These are phyloP conservation scores for Lathronympha strigana DNA, from an alignment of 2,888 invertebrate species.

Conservation along the genomic window DNA sequence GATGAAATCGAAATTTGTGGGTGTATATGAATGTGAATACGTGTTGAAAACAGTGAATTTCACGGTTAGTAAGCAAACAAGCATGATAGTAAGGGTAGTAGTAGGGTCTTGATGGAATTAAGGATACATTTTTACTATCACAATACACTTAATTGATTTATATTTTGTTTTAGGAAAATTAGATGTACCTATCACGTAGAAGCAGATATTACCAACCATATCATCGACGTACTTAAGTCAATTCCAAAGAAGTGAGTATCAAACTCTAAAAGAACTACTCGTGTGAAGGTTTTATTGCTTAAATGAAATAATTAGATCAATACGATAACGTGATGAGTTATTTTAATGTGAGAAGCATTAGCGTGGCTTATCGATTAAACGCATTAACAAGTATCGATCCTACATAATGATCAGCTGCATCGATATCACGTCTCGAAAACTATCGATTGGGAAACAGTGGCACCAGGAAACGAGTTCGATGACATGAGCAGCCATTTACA, in stretches of 20 bases:
- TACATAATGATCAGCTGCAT: conserved; percentile 29
- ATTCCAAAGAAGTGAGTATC: not conserved
- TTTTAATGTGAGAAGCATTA: conserved; percentile 44
- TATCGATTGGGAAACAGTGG: conserved; percentile 29
- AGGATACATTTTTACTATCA: too few relatives aligned
- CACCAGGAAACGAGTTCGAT: conserved; percentile 51
- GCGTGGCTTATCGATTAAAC: conserved; percentile 39
- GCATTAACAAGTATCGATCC: conserved; percentile 21
- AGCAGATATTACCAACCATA: too few relatives aligned
- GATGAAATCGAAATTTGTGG: conserved; percentile 71
- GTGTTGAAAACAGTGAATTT: conserved; percentile 38
- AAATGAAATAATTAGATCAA: conserved; percentile 43
- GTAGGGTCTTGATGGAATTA: too few relatives aligned
- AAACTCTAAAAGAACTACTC: not conserved
- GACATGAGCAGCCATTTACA: conserved; percentile 57
- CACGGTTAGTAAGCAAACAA: conserved; percentile 9
- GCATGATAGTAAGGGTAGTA: not conserved
- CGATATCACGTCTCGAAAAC: conserved; percentile 21
- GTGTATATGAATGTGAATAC: conserved; percentile 48
- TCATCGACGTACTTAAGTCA: too few relatives aligned
- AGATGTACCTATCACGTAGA: too few relatives aligned
- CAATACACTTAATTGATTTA: too few relatives aligned
- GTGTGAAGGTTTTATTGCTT: not conserved
- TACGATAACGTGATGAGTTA: conserved; percentile 42
- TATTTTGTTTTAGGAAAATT: too few relatives aligned